phyloP scores from a whole-genome alignment of 1,140 invertebrate genomes.

The Aculops lycopersici region DNA sequence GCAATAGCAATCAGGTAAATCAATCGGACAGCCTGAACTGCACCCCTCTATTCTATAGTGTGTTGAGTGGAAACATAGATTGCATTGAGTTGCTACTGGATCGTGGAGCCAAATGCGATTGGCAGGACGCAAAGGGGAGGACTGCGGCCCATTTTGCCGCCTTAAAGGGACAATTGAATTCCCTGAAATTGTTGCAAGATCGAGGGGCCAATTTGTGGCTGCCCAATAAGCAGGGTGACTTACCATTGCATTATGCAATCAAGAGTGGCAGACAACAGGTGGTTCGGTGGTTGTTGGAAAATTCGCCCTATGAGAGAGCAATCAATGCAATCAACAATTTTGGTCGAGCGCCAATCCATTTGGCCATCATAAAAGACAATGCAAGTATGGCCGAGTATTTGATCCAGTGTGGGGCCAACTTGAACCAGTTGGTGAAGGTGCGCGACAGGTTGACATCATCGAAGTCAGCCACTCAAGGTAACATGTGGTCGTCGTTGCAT shows the following conservation, averaged over 20 bases:
- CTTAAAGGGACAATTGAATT: constrained; percentile 68
- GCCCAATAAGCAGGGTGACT: constrained; percentile 57
- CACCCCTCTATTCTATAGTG: constrained; percentile 76
- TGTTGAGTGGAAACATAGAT: constrained; percentile 72
- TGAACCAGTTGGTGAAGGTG: constrained; percentile 47
- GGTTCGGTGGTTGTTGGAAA: constrained; percentile 36
- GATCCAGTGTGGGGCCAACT: constrained; percentile 38
- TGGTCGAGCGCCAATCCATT: constrained; percentile 66
- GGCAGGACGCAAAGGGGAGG: constrained; percentile 61
- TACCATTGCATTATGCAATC: constrained; percentile 75
- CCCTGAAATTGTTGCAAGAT: constrained; percentile 36
- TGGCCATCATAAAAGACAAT: constrained; percentile 72
- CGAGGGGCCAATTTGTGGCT: constrained; percentile 55
- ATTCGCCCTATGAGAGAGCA: no score
- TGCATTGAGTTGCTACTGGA: constrained; percentile 56
- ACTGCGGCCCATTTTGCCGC: constrained; percentile 34
- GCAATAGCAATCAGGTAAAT: constrained; percentile 49
- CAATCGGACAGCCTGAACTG: constrained; percentile 54
- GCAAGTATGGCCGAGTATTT: constrained; percentile 66
- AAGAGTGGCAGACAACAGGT: constrained; percentile 38
- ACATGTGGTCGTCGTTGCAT: no score
- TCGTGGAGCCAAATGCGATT: constrained; percentile 48
- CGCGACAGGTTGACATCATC: no score
- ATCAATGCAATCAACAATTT: no score
- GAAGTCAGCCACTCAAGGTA: no score